A percentile compares a stretch with the other conserved stretches of the same genome.
Conservation (phyloP, 2,113 vertebrate species). For the Otus sunia region DNA sequence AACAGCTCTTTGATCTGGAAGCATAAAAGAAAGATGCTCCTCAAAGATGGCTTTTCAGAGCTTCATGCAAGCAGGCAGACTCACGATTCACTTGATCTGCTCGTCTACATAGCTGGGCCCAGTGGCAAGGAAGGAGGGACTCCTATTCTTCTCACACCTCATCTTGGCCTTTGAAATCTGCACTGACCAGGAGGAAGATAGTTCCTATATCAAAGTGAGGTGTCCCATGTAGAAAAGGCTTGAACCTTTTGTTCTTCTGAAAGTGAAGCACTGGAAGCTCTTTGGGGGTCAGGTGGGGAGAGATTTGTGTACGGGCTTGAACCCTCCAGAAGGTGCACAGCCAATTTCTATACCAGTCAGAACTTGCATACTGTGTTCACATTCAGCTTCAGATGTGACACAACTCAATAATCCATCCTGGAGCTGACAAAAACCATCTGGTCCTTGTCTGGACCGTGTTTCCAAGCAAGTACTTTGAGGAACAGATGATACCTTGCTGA, state of each 20-base stretch:
- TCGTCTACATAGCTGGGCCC: not conserved
- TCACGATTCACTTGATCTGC: not conserved
- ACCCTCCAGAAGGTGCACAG: not conserved
- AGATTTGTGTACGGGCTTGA: not conserved
- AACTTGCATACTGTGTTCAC: not conserved
- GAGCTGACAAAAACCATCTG: constrained; percentile 35
- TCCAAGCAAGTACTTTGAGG: constrained; percentile 13
- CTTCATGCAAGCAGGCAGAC: not conserved
- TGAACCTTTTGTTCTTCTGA: not conserved
- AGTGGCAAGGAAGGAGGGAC: not conserved
- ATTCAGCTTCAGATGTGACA: not conserved
- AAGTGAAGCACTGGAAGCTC: not conserved
- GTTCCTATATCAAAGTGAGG: not conserved
- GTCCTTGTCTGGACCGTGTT: constrained; percentile 16
- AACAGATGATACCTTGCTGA: constrained; percentile 27
- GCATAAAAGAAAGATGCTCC: not conserved
- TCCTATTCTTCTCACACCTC: not conserved
- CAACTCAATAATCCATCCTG: constrained; percentile 21
- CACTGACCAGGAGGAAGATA: not conserved
- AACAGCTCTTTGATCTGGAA: not conserved
- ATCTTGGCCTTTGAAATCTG: not conserved
- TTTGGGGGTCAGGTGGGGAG: not conserved
- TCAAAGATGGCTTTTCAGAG: not conserved
- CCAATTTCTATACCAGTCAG: not conserved
- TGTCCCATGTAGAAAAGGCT: not conserved